These are phyloP conservation scores for Chaetorhynchus papuensis DNA, from an alignment of 2,113 vertebrate species.

Conservation along the genomic window DNA sequence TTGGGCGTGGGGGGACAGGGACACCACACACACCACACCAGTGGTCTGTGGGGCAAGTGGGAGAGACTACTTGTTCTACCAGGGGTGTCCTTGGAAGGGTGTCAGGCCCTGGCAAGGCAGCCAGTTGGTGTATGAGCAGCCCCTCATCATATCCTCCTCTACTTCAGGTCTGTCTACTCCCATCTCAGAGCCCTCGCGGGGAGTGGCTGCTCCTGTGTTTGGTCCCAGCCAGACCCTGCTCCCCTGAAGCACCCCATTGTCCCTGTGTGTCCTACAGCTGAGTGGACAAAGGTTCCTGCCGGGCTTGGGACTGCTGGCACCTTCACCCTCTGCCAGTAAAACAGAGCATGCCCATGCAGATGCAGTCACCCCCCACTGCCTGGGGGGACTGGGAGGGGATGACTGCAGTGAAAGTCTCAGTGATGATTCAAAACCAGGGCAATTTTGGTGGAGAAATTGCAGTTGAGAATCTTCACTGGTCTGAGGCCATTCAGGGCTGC, in stretches of 20 bases:
- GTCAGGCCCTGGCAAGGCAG: rapidly evolving
- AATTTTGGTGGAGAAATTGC: background rate
- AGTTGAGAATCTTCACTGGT: background rate
- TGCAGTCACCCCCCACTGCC: rapidly evolving
- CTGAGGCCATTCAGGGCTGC: background rate
- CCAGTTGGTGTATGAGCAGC: background rate
- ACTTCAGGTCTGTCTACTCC: background rate
- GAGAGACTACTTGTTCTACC: background rate
- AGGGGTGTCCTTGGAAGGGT: background rate
- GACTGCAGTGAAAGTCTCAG: background rate
- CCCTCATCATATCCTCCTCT: background rate
- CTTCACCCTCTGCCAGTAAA: background rate
- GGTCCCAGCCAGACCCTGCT: background rate
- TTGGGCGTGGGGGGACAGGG: background rate
- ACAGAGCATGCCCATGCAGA: no score
- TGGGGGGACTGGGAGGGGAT: background rate
- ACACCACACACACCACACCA: background rate
- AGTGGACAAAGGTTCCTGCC: rapidly evolving
- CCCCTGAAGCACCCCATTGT: background rate
- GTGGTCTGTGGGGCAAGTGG: rapidly evolving
- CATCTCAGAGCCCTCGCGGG: rapidly evolving
- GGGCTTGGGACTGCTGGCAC: rapidly evolving
- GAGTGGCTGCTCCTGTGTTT: background rate
- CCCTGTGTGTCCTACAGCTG: rapidly evolving
- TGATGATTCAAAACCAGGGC: rapidly evolving